These are phyloP conservation scores for Drosophila infuscata DNA, from an alignment of 2,888 invertebrate genomes.

Conservation along the genomic window DNA sequence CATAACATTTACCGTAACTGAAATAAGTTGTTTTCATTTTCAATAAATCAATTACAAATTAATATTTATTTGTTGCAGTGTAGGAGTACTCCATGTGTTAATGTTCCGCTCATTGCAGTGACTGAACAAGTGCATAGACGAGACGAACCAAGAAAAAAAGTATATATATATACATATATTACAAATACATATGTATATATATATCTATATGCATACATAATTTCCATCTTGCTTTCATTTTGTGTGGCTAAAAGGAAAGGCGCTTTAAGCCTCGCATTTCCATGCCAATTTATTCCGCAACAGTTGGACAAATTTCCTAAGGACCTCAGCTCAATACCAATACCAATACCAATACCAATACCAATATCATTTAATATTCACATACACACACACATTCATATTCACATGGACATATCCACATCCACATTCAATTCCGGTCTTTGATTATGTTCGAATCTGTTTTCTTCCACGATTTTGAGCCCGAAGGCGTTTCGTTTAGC, in stretches of 20 bases:
- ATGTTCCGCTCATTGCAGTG: slow-evolving; percentile 32
- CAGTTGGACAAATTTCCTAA: slow-evolving; percentile 70
- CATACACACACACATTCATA: neutral
- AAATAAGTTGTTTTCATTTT: neutral
- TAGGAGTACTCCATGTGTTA: slow-evolving; percentile 16
- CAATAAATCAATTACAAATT: neutral
- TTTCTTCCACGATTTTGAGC: slow-evolving; percentile 41
- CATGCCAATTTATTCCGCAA: slow-evolving; percentile 77
- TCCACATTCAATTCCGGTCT: slow-evolving; percentile 5
- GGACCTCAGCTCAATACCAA: slow-evolving; percentile 37
- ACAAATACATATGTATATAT: neutral
- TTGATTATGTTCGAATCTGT: slow-evolving; percentile 60
- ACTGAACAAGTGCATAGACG: slow-evolving; percentile 21
- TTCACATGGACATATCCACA: neutral
- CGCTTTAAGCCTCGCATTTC: slow-evolving; percentile 51
- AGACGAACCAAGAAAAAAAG: slow-evolving; percentile 13
- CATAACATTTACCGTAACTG: neutral
- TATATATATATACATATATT: neutral
- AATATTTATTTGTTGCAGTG: slow-evolving; percentile 22
- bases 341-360: slow-evolving; percentile 18
- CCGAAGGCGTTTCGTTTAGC: slow-evolving; percentile 50
- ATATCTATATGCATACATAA: neutral
- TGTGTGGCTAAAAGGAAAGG: slow-evolving; percentile 19
- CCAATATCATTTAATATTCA: slow-evolving; percentile 5
- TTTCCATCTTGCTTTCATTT: neutral